Conservation (phyloP, 1,140 invertebrate genomes). For the Cydia splendana region DNA sequence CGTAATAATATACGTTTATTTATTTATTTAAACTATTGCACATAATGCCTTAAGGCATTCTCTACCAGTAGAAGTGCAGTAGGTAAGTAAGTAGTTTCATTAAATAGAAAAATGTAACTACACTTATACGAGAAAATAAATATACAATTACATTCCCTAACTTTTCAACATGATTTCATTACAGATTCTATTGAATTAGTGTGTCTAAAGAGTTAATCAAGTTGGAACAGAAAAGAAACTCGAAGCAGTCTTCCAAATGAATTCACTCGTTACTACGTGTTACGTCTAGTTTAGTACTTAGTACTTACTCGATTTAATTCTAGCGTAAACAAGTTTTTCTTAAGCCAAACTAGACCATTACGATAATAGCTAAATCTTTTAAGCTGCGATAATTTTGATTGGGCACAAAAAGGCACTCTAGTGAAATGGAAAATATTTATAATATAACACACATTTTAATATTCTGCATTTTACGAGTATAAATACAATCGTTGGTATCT, state of each 20-base stretch:
- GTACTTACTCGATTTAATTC: background rate
- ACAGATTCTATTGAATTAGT: background rate
- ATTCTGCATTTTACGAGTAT: background rate
- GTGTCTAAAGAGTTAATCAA: slow-evolving; percentile 7
- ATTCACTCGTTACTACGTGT: background rate
- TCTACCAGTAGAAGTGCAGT: no score
- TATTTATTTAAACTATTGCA: no score
- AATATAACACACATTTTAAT: no score
- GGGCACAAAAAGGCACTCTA: no score
- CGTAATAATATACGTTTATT: no score
- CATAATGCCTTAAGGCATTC: no score
- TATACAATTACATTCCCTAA: background rate
- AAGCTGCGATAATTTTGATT: background rate
- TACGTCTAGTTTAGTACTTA: background rate
- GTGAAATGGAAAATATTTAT: no score
- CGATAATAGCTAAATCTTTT: background rate
- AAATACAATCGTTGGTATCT: no score
- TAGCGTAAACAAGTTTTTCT: background rate
- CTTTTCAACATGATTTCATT: background rate
- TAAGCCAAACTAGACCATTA: background rate
- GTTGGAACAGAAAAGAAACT: background rate
- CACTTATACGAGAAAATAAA: no score
- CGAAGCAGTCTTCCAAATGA: background rate
- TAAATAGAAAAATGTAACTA: no score
- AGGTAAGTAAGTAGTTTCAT: no score